A percentile compares a stretch with the other conserved stretches of the same genome.
These are phyloP conservation scores for Vombatus ursinus DNA, from an alignment of 2,113 vertebrate genomes.

Conservation along the genomic window DNA sequence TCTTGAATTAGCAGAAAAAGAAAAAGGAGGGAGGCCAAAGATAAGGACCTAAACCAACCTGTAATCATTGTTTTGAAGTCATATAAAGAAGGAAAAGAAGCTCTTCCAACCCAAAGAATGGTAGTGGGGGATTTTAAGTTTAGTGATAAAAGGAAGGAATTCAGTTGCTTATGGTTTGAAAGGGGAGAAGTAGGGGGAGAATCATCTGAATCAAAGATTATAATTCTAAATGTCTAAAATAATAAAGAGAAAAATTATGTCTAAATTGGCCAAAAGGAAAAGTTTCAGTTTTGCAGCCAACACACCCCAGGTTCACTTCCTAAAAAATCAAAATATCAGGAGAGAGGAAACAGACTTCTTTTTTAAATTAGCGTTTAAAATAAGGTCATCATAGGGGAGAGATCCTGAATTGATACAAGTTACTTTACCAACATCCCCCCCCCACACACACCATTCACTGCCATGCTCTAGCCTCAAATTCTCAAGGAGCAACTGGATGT, in stretches of 20 bases:
- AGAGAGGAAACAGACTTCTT: slow-evolving; percentile 44
- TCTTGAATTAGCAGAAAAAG: background rate
- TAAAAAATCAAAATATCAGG: slow-evolving; percentile 74
- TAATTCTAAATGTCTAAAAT: slow-evolving; percentile 22
- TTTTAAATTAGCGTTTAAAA: too few species aligned
- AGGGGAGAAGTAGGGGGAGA: background rate
- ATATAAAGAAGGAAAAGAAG: slow-evolving; percentile 27
- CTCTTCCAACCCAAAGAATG: slow-evolving; percentile 26
- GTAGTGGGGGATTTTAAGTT: background rate
- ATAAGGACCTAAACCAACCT: slow-evolving; percentile 8
- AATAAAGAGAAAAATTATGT: slow-evolving; percentile 49
- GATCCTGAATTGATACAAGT: too few species aligned
- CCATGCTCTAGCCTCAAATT: background rate
- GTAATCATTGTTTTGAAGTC: background rate
- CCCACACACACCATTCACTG: too few species aligned
- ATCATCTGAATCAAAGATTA: slow-evolving; percentile 30
- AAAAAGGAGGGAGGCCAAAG: background rate
- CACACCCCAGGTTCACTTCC: slow-evolving; percentile 63
- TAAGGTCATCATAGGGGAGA: too few species aligned
- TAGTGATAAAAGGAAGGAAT: slow-evolving; percentile 46
- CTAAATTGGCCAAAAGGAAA: slow-evolving; percentile 55
- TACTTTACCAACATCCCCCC: too few species aligned
- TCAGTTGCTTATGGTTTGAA: background rate
- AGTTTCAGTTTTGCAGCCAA: slow-evolving; percentile 72
- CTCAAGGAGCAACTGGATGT: background rate